Evolutionary conservation across 2,888 invertebrate species (phyloP), one percentile per base, ranked within the genome.

Genomic region (Ligdia adustata): DNA sequence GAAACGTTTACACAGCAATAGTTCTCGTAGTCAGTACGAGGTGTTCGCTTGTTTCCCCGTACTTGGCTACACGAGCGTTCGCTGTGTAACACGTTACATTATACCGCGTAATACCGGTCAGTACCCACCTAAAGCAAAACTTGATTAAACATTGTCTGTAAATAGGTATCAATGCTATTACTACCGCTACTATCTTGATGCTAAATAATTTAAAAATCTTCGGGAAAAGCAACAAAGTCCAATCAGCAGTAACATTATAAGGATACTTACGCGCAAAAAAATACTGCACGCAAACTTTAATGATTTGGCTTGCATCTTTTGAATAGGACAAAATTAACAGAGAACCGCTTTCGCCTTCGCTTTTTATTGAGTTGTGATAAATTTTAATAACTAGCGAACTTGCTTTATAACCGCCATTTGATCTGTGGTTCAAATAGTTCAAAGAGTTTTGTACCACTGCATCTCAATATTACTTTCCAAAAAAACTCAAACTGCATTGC

Each of bases 321-420:
- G 64, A 69, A 74, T 72, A 69, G 62, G 60, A 62, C 52, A 58
- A 70, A 76, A 77, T 75, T 68, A 72, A 60, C 64, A 50, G 51
- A 52, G 48, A 32, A 64, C 64, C 66, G 65, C 60, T 62, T 69
- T 58, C 43, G 48, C 45, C 53, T 55, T 45, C 57, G 47, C 50
- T 52, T 63, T 75, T 79, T 80, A 75, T 72, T 73, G 69, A 64
- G 62, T 62, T 66, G 73, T 70, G 69, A 73, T 81, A 76, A 74
- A 78, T 72, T 82, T 82, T 82, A 81, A 82, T 80, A 75, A 75
- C 67, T 72, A 72, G 70, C 67, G 57, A 15, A 44, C 54, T 47
- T 28, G 38, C 55, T 64, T 64, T 66, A 68, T 61, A 62, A 64
- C 62, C 59, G 64, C 54, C 58, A 62, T 62, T 39, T 54, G 73